phyloP scores from a whole-genome alignment of 2,113 vertebrate species.

The Ascaphus truei region DNA sequence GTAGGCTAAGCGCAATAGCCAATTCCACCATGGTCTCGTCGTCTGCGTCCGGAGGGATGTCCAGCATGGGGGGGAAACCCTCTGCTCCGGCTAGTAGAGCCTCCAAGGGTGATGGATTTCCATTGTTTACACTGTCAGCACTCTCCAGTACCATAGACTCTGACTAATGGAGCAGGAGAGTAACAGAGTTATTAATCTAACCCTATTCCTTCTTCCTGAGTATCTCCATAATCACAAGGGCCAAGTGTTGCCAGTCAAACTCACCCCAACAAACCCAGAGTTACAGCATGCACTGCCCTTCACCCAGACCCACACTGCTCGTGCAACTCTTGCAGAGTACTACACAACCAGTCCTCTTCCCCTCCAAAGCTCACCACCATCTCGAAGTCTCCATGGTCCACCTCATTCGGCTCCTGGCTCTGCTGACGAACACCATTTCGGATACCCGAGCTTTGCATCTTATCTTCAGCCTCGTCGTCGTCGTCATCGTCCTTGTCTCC shows the following conservation, averaged over 20 bases:
- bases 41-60: slow-evolving; percentile 96
- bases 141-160: slow-evolving; percentile 98
- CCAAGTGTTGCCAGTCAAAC: too few species aligned
- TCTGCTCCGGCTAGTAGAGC: slow-evolving; percentile 93
- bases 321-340: too few species aligned
- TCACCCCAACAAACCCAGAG: too few species aligned
- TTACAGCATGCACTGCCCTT: too few species aligned
- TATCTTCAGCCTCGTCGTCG: slow-evolving; percentile 90
- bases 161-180: slow-evolving; percentile 63
- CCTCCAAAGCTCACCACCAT: slow-evolving; percentile 87
- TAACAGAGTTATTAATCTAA: too few species aligned
- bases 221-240: too few species aligned
- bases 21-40: slow-evolving; percentile 98
- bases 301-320: too few species aligned
- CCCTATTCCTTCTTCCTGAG: too few species aligned
- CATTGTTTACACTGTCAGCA: slow-evolving; percentile 91
- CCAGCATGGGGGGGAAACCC: slow-evolving; percentile 96
- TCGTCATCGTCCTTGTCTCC: slow-evolving; percentile 98
- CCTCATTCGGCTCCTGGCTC: slow-evolving; percentile 92
- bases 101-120: slow-evolving; percentile 93
- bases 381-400: slow-evolving; percentile 96
- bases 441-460: slow-evolving; percentile 87
- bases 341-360: not conserved
- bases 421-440: slow-evolving; percentile 81
- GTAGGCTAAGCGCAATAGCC: slow-evolving; percentile 93